These are phyloP conservation scores for Drosophila mulleri DNA, from an alignment of 2,888 invertebrate genomes.

Conservation along the genomic window DNA sequence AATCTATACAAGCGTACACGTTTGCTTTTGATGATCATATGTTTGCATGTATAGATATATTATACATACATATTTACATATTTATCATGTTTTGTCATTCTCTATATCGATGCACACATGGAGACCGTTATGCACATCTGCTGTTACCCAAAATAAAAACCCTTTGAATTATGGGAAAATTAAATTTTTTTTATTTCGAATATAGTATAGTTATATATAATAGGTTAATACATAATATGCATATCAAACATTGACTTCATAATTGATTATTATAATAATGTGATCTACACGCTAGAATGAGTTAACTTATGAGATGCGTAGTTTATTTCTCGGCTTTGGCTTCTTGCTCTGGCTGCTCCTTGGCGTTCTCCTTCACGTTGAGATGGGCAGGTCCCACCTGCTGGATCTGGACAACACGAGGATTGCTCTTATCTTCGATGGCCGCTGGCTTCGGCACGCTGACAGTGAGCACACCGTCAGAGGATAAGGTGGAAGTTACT, in stretches of 20 bases:
- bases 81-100: too few species aligned
- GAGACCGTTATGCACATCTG: background rate
- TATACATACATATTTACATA: too few species aligned
- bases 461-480: constrained; percentile 92
- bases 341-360: constrained; percentile 49
- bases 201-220: background rate
- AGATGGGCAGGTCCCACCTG: constrained; percentile 87
- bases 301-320: constrained; percentile 4
- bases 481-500: constrained; percentile 91
- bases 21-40: background rate
- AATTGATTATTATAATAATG: constrained; percentile 26
- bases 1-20: background rate
- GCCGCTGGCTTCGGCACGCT: constrained; percentile 87
- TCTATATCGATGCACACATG: background rate
- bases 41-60: background rate
- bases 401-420: constrained; percentile 87
- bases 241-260: constrained; percentile 58
- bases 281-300: constrained; percentile 24
- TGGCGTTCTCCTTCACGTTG: constrained; percentile 75
- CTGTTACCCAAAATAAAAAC: background rate
- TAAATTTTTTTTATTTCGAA: constrained; percentile 13
- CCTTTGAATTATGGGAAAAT: background rate
- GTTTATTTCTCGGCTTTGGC: constrained; percentile 43
- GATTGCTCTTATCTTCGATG: constrained; percentile 83
- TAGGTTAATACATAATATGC: constrained; percentile 1